Evolutionary conservation across 2,113 vertebrate species (phyloP).

Genomic region (Halichoerus grypus): DNA sequence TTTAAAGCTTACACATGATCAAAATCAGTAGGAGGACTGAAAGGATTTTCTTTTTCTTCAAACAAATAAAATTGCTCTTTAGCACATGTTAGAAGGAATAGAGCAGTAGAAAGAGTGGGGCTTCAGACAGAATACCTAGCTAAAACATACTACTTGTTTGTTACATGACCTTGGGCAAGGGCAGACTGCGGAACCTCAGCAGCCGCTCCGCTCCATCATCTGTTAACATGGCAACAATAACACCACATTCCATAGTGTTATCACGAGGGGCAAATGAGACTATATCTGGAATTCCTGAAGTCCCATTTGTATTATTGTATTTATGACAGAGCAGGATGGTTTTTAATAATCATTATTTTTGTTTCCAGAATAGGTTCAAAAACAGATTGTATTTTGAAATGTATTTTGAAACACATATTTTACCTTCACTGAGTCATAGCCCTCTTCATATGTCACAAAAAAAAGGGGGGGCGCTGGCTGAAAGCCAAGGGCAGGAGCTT

Average conservation of each 20-base stretch:
- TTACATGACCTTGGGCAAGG: conserved; percentile 20
- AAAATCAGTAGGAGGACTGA: background rate
- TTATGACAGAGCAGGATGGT: background rate
- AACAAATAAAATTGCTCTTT: background rate
- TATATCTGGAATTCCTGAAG: background rate
- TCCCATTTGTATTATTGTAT: background rate
- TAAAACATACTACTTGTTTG: background rate
- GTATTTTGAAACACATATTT: background rate
- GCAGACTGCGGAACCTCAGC: background rate
- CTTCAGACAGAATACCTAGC: background rate
- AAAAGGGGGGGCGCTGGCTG: background rate
- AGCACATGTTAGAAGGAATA: background rate
- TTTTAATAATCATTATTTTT: conserved; percentile 40
- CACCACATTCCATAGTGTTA: background rate
- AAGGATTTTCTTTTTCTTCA: background rate
- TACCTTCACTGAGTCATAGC: background rate
- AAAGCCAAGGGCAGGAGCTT: background rate
- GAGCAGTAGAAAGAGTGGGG: background rate
- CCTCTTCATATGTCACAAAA: background rate
- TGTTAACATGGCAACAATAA: background rate
- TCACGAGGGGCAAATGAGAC: background rate
- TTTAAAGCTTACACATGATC: background rate
- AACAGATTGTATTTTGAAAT: conserved; percentile 34
- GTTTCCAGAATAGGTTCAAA: background rate
- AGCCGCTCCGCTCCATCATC: background rate